Evolutionary conservation across 2,888 invertebrate species (phyloP).

Genomic region (Tenthredo livida): DNA sequence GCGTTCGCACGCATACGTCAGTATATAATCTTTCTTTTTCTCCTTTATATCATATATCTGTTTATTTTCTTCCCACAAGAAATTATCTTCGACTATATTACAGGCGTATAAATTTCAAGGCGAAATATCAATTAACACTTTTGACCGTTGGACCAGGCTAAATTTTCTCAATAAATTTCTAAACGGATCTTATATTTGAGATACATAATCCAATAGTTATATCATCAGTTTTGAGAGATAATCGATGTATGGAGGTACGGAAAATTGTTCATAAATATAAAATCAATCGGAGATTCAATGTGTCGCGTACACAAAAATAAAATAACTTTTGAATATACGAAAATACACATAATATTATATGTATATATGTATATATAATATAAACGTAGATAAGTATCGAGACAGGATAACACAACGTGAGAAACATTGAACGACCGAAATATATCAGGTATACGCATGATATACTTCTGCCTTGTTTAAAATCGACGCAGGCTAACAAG

Average conservation of each 20-base stretch:
- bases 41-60: constrained; percentile 37
- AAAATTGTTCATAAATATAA: background rate
- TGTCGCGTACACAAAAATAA: background rate
- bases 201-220: background rate
- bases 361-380: too few relatives aligned
- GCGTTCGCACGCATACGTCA: background rate
- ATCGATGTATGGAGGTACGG: too few relatives aligned
- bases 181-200: background rate
- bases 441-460: background rate
- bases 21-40: background rate
- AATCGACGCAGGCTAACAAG: background rate
- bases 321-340: too few relatives aligned
- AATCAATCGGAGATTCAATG: background rate
- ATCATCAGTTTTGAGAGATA: background rate
- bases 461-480: background rate
- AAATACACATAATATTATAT: background rate
- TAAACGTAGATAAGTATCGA: background rate
- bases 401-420: background rate
- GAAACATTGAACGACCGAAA: background rate
- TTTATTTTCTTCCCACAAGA: constrained; percentile 7
- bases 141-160: background rate
- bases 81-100: background rate
- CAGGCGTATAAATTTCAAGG: constrained; percentile 34
- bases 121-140: constrained; percentile 24
- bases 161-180: background rate